phyloP scores from a whole-genome alignment of 2,797 vertebrate genomes.

The Simalia tracyae region DNA sequence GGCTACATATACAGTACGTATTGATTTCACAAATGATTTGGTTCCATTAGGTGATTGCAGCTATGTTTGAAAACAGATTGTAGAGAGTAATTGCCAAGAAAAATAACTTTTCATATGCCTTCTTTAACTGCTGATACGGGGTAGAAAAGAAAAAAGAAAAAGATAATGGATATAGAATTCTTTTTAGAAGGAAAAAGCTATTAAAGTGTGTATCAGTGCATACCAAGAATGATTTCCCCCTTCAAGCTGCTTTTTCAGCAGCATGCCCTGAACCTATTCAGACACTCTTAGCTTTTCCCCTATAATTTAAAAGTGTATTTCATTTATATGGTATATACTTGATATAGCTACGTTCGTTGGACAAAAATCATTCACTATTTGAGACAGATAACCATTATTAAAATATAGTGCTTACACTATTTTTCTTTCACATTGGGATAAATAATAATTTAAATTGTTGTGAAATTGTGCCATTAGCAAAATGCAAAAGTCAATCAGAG shows the following conservation, averaged over 20 bases:
- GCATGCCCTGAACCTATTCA: not conserved
- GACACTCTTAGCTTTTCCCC: not conserved
- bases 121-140: not conserved
- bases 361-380: not conserved
- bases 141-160: not conserved
- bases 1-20: constrained; percentile 27
- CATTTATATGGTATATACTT: not conserved
- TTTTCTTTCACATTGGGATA: not conserved
- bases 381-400: not conserved
- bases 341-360: not conserved
- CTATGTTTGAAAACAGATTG: constrained; percentile 27
- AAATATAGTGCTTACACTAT: not conserved
- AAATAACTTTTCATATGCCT: not conserved
- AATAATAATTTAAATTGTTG: not conserved
- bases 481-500: not conserved
- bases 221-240: not conserved
- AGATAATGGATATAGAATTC: not conserved
- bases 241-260: not conserved
- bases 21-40: constrained; percentile 49
- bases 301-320: not conserved
- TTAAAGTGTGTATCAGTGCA: not conserved
- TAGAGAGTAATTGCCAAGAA: not conserved
- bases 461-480: not conserved
- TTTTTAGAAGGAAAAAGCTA: not conserved
- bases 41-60: constrained; percentile 42